phyloP scores from a whole-genome alignment of 2,113 vertebrate species.

The Dromiciops gliroides region DNA sequence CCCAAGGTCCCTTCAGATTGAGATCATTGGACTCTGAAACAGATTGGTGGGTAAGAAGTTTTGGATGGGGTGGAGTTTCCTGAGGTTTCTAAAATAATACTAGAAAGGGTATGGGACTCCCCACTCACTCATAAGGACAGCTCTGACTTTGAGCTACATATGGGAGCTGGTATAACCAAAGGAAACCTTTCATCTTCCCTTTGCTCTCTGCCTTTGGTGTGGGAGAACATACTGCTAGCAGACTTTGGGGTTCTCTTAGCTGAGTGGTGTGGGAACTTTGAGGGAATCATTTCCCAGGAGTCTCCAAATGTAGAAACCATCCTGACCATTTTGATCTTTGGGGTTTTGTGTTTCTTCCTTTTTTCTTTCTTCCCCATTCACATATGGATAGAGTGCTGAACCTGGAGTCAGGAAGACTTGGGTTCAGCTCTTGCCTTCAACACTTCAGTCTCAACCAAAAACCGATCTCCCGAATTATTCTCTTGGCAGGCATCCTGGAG shows the following conservation, averaged over 20 bases:
- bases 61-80: not conserved
- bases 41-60: not conserved
- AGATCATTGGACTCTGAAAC: not conserved
- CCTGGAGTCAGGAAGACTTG: not conserved
- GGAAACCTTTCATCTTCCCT: not conserved
- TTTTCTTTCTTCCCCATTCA: not conserved
- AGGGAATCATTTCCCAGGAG: not conserved
- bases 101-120: not conserved
- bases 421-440: not conserved
- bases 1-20: not conserved
- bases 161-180: not conserved
- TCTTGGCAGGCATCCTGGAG: not conserved
- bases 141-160: not conserved
- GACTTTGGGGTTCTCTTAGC: not conserved
- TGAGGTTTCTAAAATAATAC: not conserved
- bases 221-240: not conserved
- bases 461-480: not conserved
- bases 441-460: not conserved
- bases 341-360: not conserved
- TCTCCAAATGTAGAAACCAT: not conserved
- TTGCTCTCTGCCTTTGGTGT: not conserved
- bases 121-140: not conserved
- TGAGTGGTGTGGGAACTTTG: not conserved
- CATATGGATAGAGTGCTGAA: not conserved
- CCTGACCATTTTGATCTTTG: not conserved